Conservation (phyloP, 2,113 vertebrate species). For the Zapus hudsonius region DNA sequence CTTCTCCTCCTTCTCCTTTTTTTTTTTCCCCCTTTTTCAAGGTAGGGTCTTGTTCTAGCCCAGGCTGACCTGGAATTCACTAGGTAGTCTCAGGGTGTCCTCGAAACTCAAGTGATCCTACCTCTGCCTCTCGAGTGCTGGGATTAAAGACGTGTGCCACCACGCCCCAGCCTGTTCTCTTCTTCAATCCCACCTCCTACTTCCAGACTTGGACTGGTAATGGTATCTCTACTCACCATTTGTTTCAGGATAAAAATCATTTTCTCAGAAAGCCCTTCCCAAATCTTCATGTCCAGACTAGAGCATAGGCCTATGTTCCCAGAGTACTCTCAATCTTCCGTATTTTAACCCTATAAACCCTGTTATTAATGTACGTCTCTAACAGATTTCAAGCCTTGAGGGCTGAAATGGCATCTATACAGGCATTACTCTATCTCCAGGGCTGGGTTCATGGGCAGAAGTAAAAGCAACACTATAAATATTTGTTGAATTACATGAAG, state of each 20-base stretch:
- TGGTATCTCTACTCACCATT: background rate
- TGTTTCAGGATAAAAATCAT: background rate
- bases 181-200: background rate
- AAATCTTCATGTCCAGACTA: background rate
- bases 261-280: background rate
- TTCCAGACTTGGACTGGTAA: background rate
- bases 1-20: too few species aligned
- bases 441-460: background rate
- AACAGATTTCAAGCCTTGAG: background rate
- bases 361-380: background rate
- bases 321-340: background rate
- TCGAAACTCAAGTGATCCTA: too few species aligned
- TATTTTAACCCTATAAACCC: background rate
- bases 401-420: background rate
- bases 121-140: too few species aligned
- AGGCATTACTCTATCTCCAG: background rate
- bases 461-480: conserved; percentile 5
- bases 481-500: conserved; percentile 33
- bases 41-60: too few species aligned
- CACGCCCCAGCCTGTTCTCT: too few species aligned
- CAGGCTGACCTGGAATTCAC: too few species aligned
- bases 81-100: too few species aligned
- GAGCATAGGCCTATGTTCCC: background rate
- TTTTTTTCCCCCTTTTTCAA: too few species aligned
- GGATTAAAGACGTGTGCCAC: too few species aligned